A percentile compares a stretch with the other conserved stretches of the same genome.
phyloP scores from a whole-genome alignment of 2,113 vertebrate genomes.

The Caranx melampygus region DNA sequence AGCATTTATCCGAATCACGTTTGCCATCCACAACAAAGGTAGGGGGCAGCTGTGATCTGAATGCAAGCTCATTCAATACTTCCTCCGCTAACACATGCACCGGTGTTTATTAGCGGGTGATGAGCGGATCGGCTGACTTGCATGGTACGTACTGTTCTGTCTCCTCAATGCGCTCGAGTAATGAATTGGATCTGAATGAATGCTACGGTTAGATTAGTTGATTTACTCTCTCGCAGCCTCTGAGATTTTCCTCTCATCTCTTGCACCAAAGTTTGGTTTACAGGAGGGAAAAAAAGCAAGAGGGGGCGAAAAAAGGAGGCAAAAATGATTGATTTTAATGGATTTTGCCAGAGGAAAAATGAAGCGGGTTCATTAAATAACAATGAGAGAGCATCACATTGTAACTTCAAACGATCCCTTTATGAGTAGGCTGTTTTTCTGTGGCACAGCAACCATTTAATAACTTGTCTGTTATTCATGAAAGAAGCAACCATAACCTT shows the following conservation, averaged over 20 bases:
- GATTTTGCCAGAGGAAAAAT: slow-evolving; percentile 65
- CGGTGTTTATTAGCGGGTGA: slow-evolving; percentile 45
- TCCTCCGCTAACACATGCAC: slow-evolving; percentile 26
- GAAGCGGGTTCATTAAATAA: slow-evolving; percentile 74
- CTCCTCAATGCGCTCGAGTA: slow-evolving; percentile 36
- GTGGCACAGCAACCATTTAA: slow-evolving; percentile 56
- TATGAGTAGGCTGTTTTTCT: slow-evolving; percentile 58
- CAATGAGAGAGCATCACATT: slow-evolving; percentile 69
- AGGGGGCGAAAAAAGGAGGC: neutral
- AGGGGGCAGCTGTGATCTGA: slow-evolving; percentile 71
- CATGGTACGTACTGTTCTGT: slow-evolving; percentile 6
- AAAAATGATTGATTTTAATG: slow-evolving; percentile 75
- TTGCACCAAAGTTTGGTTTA: slow-evolving; percentile 42
- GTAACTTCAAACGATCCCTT: slow-evolving; percentile 69
- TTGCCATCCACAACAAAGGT: slow-evolving; percentile 77
- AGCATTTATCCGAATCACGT: slow-evolving; percentile 73
- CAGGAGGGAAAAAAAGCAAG: neutral
- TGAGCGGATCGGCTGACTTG: slow-evolving; percentile 34
- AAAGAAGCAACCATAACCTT: slow-evolving; percentile 61
- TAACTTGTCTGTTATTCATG: slow-evolving; percentile 66
- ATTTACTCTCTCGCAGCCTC: slow-evolving; percentile 44
- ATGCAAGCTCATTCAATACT: slow-evolving; percentile 52
- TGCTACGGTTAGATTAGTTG: slow-evolving; percentile 48
- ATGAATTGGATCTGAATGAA: slow-evolving; percentile 58
- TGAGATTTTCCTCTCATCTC: slow-evolving; percentile 62